phyloP scores from a whole-genome alignment of 2,797 vertebrate genomes.

The Rhynchonycteris naso region DNA sequence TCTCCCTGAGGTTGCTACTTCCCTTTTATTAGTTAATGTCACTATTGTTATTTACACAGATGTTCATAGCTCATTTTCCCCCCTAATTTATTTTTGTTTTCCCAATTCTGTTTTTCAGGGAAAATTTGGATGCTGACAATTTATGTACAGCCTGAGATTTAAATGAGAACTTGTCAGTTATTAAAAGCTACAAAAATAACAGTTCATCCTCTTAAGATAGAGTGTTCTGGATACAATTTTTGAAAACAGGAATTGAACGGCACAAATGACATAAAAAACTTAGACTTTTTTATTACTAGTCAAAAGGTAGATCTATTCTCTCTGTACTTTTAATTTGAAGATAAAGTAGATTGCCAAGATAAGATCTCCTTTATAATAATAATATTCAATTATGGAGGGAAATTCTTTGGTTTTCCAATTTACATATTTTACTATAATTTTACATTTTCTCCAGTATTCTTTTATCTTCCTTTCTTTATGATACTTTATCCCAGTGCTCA shows the following conservation, averaged over 20 bases:
- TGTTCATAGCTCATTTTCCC: slow-evolving; percentile 75
- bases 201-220: slow-evolving; percentile 61
- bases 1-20: slow-evolving; percentile 73
- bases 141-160: slow-evolving; percentile 76
- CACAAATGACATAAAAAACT: slow-evolving; percentile 40
- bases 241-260: slow-evolving; percentile 75
- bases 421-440: slow-evolving; percentile 75
- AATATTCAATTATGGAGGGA: slow-evolving; percentile 62
- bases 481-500: not conserved
- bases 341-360: slow-evolving; percentile 59
- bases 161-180: slow-evolving; percentile 78
- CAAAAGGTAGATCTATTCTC: slow-evolving; percentile 59
- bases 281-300: slow-evolving; percentile 61
- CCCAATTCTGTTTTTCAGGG: slow-evolving; percentile 72
- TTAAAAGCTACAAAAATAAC: slow-evolving; percentile 77
- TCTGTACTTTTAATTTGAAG: slow-evolving; percentile 62
- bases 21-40: slow-evolving; percentile 81
- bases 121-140: slow-evolving; percentile 75
- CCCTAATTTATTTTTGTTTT: slow-evolving; percentile 82
- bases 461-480: slow-evolving; percentile 57
- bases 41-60: slow-evolving; percentile 83
- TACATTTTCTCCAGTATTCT: slow-evolving; percentile 44
- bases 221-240: slow-evolving; percentile 73
- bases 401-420: slow-evolving; percentile 73
- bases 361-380: slow-evolving; percentile 43